These are phyloP conservation scores for Clarias platycephalus DNA, from an alignment of 2,797 vertebrate species.

Conservation along the genomic window DNA sequence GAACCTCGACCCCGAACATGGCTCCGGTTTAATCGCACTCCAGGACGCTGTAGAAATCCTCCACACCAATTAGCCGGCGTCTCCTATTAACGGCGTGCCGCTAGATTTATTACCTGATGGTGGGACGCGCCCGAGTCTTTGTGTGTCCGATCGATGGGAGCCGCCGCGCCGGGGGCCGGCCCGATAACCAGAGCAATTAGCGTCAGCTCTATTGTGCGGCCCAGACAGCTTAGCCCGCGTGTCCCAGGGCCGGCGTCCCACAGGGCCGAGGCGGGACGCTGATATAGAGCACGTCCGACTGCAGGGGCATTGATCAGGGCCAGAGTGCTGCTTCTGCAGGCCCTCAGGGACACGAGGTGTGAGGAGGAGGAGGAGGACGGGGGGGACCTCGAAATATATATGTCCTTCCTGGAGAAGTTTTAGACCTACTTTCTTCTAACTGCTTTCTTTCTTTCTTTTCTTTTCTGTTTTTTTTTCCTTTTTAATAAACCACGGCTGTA, in stretches of 20 bases:
- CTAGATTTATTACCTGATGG: conserved; percentile 76
- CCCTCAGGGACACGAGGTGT: background rate
- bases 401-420: conserved; percentile 36
- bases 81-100: conserved; percentile 61
- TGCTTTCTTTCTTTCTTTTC: background rate
- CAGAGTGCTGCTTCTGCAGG: conserved; percentile 14
- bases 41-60: conserved; percentile 40
- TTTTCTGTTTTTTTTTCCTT: background rate
- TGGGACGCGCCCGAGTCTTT: conserved; percentile 70
- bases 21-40: background rate
- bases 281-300: conserved; percentile 49
- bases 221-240: conserved; percentile 55
- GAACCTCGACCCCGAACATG: background rate
- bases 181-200: conserved; percentile 75
- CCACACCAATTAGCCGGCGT: conserved; percentile 71
- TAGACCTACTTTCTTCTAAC: conserved; percentile 6
- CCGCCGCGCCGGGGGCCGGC: conserved; percentile 52
- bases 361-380: background rate
- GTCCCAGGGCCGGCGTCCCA: conserved; percentile 34
- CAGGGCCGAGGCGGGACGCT: conserved; percentile 26
- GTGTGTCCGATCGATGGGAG: conserved; percentile 74
- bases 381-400: background rate
- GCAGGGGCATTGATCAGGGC: conserved; percentile 56
- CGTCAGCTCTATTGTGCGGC: conserved; percentile 69
- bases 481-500: background rate